Evolutionary conservation across 2,888 invertebrate genomes (phyloP).

Genomic region (Drosophila prostipennis): DNA sequence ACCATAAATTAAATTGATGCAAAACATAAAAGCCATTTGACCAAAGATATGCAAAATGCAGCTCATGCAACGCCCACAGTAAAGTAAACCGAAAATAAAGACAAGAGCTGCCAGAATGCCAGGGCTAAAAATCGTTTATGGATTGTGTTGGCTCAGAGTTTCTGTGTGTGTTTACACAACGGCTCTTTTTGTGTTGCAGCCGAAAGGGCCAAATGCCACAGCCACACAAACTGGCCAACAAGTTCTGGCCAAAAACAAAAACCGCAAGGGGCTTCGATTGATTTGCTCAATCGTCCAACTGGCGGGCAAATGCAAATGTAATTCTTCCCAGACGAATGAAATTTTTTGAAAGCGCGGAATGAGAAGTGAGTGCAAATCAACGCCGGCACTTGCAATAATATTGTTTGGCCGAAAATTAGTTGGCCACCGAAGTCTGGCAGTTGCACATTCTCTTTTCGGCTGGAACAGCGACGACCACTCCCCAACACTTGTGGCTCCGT

Average conservation of each 20-base stretch:
- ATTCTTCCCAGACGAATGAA: slow-evolving; percentile 53
- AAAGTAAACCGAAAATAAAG: slow-evolving; percentile 31
- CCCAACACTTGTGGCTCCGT: slow-evolving; percentile 53
- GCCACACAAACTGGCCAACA: slow-evolving; percentile 48
- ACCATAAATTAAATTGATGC: slow-evolving; percentile 70
- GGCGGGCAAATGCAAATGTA: slow-evolving; percentile 59
- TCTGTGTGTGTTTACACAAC: slow-evolving; percentile 57
- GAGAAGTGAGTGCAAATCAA: slow-evolving; percentile 56
- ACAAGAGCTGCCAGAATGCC: slow-evolving; percentile 27
- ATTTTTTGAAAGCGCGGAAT: slow-evolving; percentile 51
- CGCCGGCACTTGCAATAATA: slow-evolving; percentile 67
- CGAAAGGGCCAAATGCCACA: slow-evolving; percentile 29
- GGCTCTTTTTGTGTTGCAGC: slow-evolving; percentile 13
- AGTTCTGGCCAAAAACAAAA: slow-evolving; percentile 52
- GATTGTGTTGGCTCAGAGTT: slow-evolving; percentile 67
- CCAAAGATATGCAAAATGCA: slow-evolving; percentile 70
- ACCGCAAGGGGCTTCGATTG: slow-evolving; percentile 23
- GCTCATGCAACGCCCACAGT: slow-evolving; percentile 57
- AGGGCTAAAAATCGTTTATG: slow-evolving; percentile 49
- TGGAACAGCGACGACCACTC: slow-evolving; percentile 57
- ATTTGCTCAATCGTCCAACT: slow-evolving; percentile 60
- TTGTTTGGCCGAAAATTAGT: slow-evolving; percentile 63
- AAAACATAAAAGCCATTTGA: slow-evolving; percentile 68
- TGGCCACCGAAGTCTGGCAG: slow-evolving; percentile 28
- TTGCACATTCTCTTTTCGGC: slow-evolving; percentile 76